Percentiles rank a stretch among this genome's conserved stretches.
Evolutionary conservation across 2,888 invertebrate species (phyloP).

Genomic region (Tortrix viridana): DNA sequence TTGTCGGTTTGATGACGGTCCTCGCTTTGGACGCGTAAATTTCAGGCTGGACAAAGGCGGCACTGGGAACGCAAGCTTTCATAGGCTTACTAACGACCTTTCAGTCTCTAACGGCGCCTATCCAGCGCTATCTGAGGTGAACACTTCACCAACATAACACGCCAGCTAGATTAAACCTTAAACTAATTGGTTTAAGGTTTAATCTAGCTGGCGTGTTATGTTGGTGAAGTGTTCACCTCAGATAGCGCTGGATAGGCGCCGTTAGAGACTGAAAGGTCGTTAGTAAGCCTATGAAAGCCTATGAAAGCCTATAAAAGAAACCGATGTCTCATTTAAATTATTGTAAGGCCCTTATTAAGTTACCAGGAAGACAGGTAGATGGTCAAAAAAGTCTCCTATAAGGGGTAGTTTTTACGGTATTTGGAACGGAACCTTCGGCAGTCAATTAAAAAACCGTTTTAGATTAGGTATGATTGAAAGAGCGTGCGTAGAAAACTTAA

Average conservation of each 20-base stretch:
- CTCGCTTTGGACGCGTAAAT: conserved; percentile 46
- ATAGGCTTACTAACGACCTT: conserved; percentile 50
- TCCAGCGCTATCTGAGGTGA: conserved; percentile 52
- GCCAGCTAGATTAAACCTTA: conserved; percentile 60
- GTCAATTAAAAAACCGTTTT: no score
- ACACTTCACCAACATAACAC: conserved; percentile 48
- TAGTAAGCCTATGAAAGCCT: conserved; percentile 55
- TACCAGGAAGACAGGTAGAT: no score
- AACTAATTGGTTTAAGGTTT: conserved; percentile 55
- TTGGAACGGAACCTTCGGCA: no score
- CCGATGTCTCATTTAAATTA: no score
- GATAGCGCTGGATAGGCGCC: conserved; percentile 48
- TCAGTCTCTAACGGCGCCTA: conserved; percentile 45
- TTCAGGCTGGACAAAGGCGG: conserved; percentile 57
- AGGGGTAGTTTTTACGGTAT: no score
- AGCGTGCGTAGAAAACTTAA: no score
- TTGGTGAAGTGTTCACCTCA: conserved; percentile 50
- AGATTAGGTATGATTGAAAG: no score
- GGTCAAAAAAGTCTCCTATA: no score
- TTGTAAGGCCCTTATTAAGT: no score
- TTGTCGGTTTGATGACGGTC: conserved; percentile 39
- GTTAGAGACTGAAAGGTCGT: conserved; percentile 43
- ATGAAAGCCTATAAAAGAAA: no score
- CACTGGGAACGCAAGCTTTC: conserved; percentile 47
- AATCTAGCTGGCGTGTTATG: conserved; percentile 56